Evolutionary conservation across 2,113 vertebrate species (phyloP).

Genomic region (Spea bombifrons): DNA sequence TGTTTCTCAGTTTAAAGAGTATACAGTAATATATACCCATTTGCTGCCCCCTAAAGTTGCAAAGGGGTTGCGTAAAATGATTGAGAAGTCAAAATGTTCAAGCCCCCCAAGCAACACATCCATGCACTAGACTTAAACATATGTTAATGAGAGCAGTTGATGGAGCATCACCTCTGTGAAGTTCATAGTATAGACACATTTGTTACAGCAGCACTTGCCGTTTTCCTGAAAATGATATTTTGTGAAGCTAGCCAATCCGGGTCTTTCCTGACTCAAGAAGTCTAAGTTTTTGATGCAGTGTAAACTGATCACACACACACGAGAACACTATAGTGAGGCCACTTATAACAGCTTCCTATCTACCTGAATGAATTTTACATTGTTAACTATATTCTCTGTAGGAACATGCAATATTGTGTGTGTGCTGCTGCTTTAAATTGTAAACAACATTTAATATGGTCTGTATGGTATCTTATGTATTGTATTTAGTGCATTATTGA

Average conservation of each 20-base stretch:
- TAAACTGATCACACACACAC: no score
- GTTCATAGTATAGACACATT: conserved; percentile 31
- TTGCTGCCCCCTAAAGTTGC: conserved; percentile 10
- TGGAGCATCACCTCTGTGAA: conserved; percentile 12
- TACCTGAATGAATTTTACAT: no score
- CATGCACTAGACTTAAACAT: conserved; percentile 13
- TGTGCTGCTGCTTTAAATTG: conserved; percentile 35
- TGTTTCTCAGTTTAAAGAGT: neutral
- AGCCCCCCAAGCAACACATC: conserved; percentile 13
- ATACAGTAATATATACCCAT: conserved; percentile 5
- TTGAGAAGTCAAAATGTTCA: conserved; percentile 21
- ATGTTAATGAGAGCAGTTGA: conserved; percentile 13
- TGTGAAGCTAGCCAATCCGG: neutral
- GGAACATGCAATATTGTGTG: neutral
- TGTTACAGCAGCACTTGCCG: conserved; percentile 19
- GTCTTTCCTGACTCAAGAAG: neutral
- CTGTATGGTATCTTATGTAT: conserved; percentile 38
- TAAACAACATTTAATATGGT: conserved; percentile 24
- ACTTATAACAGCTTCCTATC: no score
- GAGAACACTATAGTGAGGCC: no score
- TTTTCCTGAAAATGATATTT: neutral
- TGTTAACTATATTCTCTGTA: neutral
- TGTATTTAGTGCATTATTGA: conserved; percentile 37
- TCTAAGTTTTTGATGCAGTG: neutral
- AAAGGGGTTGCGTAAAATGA: neutral